These are phyloP conservation scores for Argynnis bischoffii DNA, from an alignment of 2,888 invertebrate genomes.

Conservation along the genomic window DNA sequence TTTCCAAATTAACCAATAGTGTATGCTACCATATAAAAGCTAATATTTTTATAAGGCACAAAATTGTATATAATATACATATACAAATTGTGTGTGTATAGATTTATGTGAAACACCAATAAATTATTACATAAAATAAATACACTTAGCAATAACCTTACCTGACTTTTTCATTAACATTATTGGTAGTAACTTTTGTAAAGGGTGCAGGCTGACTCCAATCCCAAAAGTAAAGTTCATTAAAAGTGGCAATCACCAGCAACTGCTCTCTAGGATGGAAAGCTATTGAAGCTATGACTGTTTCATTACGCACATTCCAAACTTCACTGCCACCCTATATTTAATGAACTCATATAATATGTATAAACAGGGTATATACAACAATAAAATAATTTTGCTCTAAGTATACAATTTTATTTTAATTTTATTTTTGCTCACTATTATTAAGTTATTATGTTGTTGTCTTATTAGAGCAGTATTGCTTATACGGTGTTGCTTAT, in stretches of 20 bases:
- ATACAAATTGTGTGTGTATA: too few relatives aligned
- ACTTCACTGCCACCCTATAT: constrained; percentile 92
- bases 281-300: constrained; percentile 91
- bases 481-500: too few relatives aligned
- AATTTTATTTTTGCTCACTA: background rate
- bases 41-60: too few relatives aligned
- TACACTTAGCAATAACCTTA: constrained; percentile 54
- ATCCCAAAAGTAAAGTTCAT: constrained; percentile 94
- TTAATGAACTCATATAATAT: constrained; percentile 23
- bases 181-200: constrained; percentile 88
- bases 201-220: constrained; percentile 91
- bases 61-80: too few relatives aligned
- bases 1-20: too few relatives aligned
- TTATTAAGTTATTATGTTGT: background rate
- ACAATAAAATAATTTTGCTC: background rate
- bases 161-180: constrained; percentile 91
- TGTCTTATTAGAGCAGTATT: background rate
- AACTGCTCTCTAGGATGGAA: constrained; percentile 93
- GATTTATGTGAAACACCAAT: too few relatives aligned
- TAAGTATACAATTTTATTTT: background rate
- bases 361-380: background rate
- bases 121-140: too few relatives aligned
- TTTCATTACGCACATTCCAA: constrained; percentile 88
- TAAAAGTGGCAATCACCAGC: constrained; percentile 92
- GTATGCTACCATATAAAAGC: too few relatives aligned